Base-by-base conservation (phyloP, 2,888 invertebrate genomes). In the Biston betularia region DNA sequence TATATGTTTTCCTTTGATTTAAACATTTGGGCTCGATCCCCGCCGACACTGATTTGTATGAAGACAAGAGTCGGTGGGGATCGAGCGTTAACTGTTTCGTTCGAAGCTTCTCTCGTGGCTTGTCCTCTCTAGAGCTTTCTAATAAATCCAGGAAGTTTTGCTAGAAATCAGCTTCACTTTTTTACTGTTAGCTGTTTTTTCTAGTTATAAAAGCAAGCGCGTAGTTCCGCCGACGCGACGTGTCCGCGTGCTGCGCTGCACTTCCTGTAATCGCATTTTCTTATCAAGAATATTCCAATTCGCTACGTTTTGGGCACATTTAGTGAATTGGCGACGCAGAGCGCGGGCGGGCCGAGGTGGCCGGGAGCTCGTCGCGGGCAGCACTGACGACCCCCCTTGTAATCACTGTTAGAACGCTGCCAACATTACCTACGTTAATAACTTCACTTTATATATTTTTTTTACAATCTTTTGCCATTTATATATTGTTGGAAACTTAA, bases 241-340 rank as follows among this genome's bases (percentile, higher is more conserved):
- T 50, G 11, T 50, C 0, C 12, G 34, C 34, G 24, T 34, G 24
- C 12, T 34, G 33, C n/a, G 11, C 34, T 12, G 12, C 15, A 15
- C 15, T 46, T 9, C 12, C 9, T 48, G 48, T 24, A 0, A 48
- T 48, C 24, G 9, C 9, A 3, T 54, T 54, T 40, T 42, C 11
- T 42, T 24, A 6, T 6, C 42, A 40, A 0, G 5, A 8, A 12
- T 15, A 56, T 45, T 46, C 45, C 9, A 6, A 45, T 34, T 56
- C 35, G 56, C 6, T 35, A 45, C 14, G 42, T n/a, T 49, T 62
- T 55, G 62, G 62, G 62, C 54, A 62, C 62, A 55, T 55, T 46
- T 61, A 44, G 52, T 50, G 59, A 48, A 48, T 46, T 61, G 44
- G 52, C 42, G 59, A 33, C 10, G 48, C 33, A 24, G 14, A 10